Percentiles rank a stretch among this genome's conserved stretches.
phyloP scores from a whole-genome alignment of 92 coral and sea anemone species.

The Palythoa grandiflora region DNA sequence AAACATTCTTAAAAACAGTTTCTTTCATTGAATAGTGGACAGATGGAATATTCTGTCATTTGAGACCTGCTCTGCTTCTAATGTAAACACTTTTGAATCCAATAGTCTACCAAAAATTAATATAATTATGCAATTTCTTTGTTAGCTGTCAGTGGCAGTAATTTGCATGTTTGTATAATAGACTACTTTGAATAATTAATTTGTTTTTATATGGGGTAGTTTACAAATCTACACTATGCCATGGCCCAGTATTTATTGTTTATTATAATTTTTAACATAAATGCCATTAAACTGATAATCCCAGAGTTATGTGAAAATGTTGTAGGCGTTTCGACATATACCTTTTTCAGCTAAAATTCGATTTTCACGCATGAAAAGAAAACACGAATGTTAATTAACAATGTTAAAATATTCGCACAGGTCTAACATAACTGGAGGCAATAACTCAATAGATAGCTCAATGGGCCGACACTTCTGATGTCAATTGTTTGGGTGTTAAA shows the following conservation, averaged over 20 bases:
- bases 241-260: not conserved
- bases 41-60: too few species aligned
- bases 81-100: too few species aligned
- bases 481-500: not conserved
- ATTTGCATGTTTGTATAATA: too few species aligned
- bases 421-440: not conserved
- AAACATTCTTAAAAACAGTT: too few species aligned
- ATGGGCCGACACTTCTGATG: not conserved
- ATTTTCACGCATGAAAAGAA: not conserved
- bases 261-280: not conserved
- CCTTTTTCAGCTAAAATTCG: not conserved
- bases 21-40: too few species aligned
- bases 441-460: not conserved
- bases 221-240: too few species aligned
- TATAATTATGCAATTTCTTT: too few species aligned
- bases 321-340: not conserved
- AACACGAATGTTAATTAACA: not conserved
- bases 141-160: too few species aligned
- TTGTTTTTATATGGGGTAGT: too few species aligned
- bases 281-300: not conserved
- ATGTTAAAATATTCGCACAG: not conserved
- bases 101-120: too few species aligned
- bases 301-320: not conserved
- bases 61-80: too few species aligned
- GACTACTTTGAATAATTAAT: too few species aligned